Evolutionary conservation across 2,888 invertebrate genomes (phyloP), one percentile per base, ranked within the genome.

Genomic region (Agrypnus murinus): DNA sequence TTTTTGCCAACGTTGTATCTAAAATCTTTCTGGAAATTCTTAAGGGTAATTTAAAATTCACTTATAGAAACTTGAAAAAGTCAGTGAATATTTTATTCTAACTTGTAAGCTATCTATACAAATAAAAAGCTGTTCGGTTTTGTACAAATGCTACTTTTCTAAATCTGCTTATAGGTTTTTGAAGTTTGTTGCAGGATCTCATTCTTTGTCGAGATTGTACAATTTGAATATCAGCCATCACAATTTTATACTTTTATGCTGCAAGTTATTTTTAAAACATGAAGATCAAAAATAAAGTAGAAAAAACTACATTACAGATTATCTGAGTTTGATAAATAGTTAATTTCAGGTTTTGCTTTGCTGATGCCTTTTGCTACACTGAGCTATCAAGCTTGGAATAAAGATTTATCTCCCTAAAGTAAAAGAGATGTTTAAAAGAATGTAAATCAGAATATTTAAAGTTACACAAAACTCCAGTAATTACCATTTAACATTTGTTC

Each of bases 401-500:
- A n/a, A n/a, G 25, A 25, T 25, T 25, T 25, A 25, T 25, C 5
- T 25, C 5, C 5, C 3, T 25, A 25, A 5, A 5, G 5, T 25
- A 25, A 25, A 25, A 25, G 25, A 25, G 25, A 25, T 25, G 25
- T 25, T 25, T 25, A 25, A 25, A 50, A 63, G 63, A 69, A 69
- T 48, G 69, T 38, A 50, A 60, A 65, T 69, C 64, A 57, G 34
- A 36, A 48, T 36, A 58, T 57, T 58, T 46, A 19, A 31, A 19
- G 46, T 36, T 32, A 12, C 55, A 55, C 34, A 62, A 62, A 55
- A 19, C 15, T 50, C 10, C 32, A 25, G 58, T 67, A 67, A 71
- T 71, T 71, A 67, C 25, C 60, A 43, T 66, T 43, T 60, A 53
- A 34, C 60, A 59, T 66, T 71, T 71, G 59, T 63, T 55, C 43